phyloP scores from a whole-genome alignment of 2,113 vertebrate genomes.

The Merops nubicus region DNA sequence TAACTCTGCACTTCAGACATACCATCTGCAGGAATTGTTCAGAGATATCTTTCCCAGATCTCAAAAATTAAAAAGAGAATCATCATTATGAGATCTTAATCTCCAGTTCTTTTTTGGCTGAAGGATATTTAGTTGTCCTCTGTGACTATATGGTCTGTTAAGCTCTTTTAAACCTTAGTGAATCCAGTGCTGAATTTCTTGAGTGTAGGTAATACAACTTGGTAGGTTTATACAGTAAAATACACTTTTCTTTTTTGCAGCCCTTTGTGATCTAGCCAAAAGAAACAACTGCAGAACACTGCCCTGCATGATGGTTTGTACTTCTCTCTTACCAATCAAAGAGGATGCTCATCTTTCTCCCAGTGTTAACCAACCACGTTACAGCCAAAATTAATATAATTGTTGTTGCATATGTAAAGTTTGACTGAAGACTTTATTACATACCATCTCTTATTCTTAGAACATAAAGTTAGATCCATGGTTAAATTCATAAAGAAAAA shows the following conservation, averaged over 20 bases:
- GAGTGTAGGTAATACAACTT: background rate
- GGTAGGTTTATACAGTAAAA: background rate
- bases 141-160: background rate
- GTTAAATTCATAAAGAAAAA: background rate
- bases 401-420: background rate
- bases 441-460: background rate
- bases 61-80: background rate
- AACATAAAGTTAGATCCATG: background rate
- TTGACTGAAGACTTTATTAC: background rate
- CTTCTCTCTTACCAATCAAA: background rate
- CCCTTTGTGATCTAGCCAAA: background rate
- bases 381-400: background rate
- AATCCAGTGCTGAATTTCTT: background rate
- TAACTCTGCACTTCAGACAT: background rate
- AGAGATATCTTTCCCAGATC: background rate
- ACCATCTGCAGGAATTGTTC: background rate
- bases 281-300: background rate
- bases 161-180: background rate
- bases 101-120: background rate
- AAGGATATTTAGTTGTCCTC: background rate
- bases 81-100: background rate
- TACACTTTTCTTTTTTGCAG: background rate
- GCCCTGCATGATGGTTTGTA: background rate
- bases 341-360: background rate
- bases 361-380: background rate